A percentile compares a stretch with the other conserved stretches of the same genome.
Evolutionary conservation across 2,888 invertebrate genomes (phyloP).

Genomic region (Coelopa pilipes): DNA sequence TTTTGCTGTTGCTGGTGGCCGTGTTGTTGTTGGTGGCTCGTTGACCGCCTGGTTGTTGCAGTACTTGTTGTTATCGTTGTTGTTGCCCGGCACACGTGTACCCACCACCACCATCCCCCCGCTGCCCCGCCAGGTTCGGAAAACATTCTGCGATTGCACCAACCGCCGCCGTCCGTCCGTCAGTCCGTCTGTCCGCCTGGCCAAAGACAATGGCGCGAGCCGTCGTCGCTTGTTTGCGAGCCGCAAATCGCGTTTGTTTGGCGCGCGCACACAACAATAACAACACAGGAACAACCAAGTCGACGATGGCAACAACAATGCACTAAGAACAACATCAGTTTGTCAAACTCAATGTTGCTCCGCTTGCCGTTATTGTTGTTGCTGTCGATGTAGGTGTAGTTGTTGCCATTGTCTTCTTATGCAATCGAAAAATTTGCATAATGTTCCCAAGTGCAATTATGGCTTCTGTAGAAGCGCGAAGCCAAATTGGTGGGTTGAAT

Average conservation of each 20-base stretch:
- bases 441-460: constrained; percentile 16
- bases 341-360: constrained; percentile 11
- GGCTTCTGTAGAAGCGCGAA: not conserved
- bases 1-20: constrained; percentile 3
- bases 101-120: not conserved
- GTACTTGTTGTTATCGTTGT: too few relatives aligned
- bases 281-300: not conserved
- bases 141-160: constrained; percentile 13
- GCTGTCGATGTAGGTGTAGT: not conserved
- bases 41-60: not conserved
- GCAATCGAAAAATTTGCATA: constrained; percentile 24
- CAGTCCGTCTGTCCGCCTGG: too few relatives aligned
- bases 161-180: too few relatives aligned
- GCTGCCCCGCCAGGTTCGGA: not conserved
- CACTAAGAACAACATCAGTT: not conserved
- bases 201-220: not conserved
- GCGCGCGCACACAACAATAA: not conserved
- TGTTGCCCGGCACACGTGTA: too few relatives aligned
- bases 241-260: constrained; percentile 22
- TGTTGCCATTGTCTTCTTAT: constrained; percentile 18
- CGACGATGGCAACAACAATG: not conserved
- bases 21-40: not conserved
- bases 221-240: constrained; percentile 5
- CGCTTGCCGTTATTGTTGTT: constrained; percentile 4
- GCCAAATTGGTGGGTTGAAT: too few relatives aligned